Conservation (phyloP, 1,140 invertebrate genomes). For the Adelges cooleyi region DNA sequence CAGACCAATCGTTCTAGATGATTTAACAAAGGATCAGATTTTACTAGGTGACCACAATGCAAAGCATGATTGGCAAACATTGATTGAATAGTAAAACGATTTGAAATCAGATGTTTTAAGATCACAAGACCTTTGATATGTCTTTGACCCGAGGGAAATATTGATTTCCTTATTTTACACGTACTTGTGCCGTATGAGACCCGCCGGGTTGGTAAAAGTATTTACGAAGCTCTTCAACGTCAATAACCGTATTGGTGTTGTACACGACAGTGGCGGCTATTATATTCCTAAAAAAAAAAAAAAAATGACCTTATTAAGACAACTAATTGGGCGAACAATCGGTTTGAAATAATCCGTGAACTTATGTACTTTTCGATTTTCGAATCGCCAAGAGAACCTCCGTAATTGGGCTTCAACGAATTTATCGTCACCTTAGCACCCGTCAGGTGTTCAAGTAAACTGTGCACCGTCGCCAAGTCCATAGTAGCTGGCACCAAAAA, state of each 20-base stretch:
- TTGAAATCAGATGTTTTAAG: no score
- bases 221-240: slow-evolving; percentile 53
- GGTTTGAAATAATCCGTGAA: not conserved
- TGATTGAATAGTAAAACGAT: no score
- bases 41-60: no score
- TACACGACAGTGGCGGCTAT: slow-evolving; percentile 61
- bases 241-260: slow-evolving; percentile 52
- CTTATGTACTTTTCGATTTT: not conserved
- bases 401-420: slow-evolving; percentile 55
- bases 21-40: no score
- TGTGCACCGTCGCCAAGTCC: slow-evolving; percentile 55
- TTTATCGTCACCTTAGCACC: slow-evolving; percentile 62
- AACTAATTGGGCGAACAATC: not conserved
- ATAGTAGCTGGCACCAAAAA: slow-evolving; percentile 62
- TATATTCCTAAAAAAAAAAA: slow-evolving; percentile 49
- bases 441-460: slow-evolving; percentile 59
- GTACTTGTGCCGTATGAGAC: not conserved
- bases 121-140: no score
- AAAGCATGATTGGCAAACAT: no score
- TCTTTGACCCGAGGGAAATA: no score
- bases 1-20: no score
- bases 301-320: no score
- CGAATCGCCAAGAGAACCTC: slow-evolving; percentile 25
- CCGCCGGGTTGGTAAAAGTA: slow-evolving; percentile 39
- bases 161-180: no score